Evolutionary conservation across 2,113 vertebrate species (phyloP).

Genomic region (Equus przewalskii): DNA sequence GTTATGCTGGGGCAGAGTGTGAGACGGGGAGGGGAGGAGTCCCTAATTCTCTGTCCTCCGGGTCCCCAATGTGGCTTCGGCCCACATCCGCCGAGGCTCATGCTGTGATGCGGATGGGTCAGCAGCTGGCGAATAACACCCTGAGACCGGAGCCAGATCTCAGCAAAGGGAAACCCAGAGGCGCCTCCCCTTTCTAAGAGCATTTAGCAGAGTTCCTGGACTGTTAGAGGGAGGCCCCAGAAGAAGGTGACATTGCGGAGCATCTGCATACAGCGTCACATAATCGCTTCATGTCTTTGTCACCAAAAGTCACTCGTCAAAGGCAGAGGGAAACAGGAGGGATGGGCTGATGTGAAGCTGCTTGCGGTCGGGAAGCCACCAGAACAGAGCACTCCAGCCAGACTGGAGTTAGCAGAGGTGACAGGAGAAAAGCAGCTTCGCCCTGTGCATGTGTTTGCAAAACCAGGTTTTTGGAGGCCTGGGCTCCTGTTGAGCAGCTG

Average conservation of each 20-base stretch:
- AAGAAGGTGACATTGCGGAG: neutral
- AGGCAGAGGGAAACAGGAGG: neutral
- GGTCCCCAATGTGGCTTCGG: rapidly evolving
- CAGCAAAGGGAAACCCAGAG: neutral
- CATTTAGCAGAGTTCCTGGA: neutral
- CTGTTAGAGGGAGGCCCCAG: neutral
- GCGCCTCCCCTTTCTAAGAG: neutral
- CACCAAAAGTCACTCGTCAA: neutral
- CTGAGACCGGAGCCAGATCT: neutral
- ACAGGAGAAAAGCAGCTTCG: neutral
- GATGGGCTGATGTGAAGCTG: neutral
- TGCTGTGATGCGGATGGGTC: neutral
- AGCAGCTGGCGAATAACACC: neutral
- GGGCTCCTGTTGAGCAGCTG: neutral
- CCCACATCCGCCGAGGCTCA: neutral
- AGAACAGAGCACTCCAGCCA: neutral
- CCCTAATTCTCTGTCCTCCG: neutral
- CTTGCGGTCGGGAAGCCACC: neutral
- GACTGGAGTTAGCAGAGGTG: neutral
- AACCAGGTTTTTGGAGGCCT: neutral
- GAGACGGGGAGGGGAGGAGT: neutral
- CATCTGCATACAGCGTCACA: neutral
- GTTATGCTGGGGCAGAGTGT: neutral
- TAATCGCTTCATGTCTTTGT: neutral
- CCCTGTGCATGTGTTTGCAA: neutral